Evolutionary conservation across 2,797 vertebrate genomes (phyloP), one percentile per base, ranked within the genome.

Genomic region (Acrossocheilus fasciatus): DNA sequence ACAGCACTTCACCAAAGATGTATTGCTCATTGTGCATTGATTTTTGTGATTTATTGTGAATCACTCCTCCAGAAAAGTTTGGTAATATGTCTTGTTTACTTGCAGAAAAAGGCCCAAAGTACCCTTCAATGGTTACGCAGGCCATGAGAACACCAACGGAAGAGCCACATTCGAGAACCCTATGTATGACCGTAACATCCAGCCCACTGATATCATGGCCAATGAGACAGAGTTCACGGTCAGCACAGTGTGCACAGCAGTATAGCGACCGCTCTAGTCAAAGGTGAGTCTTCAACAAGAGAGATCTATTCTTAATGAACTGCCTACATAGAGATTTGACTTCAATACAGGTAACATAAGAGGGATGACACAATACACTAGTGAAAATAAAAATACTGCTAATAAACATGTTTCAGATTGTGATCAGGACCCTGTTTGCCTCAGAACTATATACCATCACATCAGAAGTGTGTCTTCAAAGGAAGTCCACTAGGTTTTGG

Each of bases 201-300:
- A 98, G 84, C 97, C 98, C 88, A 97, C 97, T 0, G 98, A 99
- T 93, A 97, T 99, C 94, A 92, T 98, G 97, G 94, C 96, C 90
- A 96, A 93, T 4, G 98, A 99, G 95, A 95, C 97, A 0, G 98
- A 99, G 95, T 98, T 99, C 95, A 98, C 98, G 36, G 98, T 99
- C 93, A 99, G 98, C 97, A 99, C 98, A 2, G 98, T 99, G 92
- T 99, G 98, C 92, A 99, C 98, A 0, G 98, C 98, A 0, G 98
- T 99, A 98, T 99, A 99, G 96, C 97, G 89, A 93, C 93, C 4
- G 89, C 92, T 89, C 92, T 89, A 89, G 92, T 90, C 87, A 57
- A 73, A 95, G 96, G 95, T 96, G 87, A 92, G 93, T 85, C 23
- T 30, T 68, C 4, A 14, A 68, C 11, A 10, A 57, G 73, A 77